Conservation (phyloP, 2,888 invertebrate genomes). For the Pristionchus entomophagus region DNA sequence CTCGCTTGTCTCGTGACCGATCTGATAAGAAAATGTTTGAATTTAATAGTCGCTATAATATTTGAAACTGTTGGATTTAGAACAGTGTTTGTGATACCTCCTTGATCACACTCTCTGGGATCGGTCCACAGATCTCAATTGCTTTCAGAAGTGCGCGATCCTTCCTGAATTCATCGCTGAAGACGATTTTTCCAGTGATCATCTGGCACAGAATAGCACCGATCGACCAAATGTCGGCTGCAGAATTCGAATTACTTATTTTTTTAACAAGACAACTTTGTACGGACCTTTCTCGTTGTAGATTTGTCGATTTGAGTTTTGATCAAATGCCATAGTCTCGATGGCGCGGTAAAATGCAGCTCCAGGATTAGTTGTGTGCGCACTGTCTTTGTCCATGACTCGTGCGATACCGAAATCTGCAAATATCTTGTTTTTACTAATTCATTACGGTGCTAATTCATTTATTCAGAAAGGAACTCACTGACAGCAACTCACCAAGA, state of each 20-base stretch:
- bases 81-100: neutral
- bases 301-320: neutral
- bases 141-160: neutral
- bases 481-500: neutral
- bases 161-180: neutral
- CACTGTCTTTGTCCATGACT: neutral
- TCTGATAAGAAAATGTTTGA: neutral
- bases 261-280: neutral
- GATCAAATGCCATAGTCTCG: neutral
- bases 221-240: constrained; percentile 18
- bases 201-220: neutral
- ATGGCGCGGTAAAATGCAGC: neutral
- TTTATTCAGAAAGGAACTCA: too few species aligned
- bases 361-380: neutral
- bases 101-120: neutral
- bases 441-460: too few species aligned
- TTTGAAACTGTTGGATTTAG: too few species aligned
- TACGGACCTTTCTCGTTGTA: neutral
- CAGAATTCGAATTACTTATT: too few species aligned
- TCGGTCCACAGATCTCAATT: neutral
- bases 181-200: neutral
- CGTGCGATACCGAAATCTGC: neutral
- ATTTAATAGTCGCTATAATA: too few species aligned
- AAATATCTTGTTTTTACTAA: neutral
- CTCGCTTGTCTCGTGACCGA: neutral